phyloP scores from a whole-genome alignment of 2,888 invertebrate species.

The Netelia inedita region DNA sequence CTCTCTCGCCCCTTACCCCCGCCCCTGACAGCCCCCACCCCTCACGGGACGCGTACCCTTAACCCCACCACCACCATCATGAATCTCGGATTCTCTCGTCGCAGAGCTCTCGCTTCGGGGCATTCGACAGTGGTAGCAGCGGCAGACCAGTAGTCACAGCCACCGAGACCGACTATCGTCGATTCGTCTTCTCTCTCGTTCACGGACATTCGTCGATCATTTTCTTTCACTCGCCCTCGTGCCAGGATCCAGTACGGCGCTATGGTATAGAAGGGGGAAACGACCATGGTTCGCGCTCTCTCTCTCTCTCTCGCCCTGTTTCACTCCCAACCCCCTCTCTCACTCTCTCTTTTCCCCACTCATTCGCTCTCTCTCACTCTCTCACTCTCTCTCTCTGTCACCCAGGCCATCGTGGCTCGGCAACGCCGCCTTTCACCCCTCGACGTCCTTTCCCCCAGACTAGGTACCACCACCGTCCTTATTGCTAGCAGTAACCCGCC shows the following conservation, averaged over 20 bases:
- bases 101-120: slow-evolving; percentile 63
- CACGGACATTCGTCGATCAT: slow-evolving; percentile 29
- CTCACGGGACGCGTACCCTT: slow-evolving; percentile 29
- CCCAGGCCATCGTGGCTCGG: slow-evolving; percentile 58
- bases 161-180: slow-evolving; percentile 62
- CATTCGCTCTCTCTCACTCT: not conserved
- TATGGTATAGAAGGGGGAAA: not conserved
- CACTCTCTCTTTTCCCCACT: slow-evolving; percentile 18
- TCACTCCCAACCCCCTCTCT: slow-evolving; percentile 25
- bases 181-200: slow-evolving; percentile 53
- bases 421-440: slow-evolving; percentile 62
- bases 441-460: slow-evolving; percentile 32
- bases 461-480: slow-evolving; percentile 37
- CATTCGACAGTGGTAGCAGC: slow-evolving; percentile 69
- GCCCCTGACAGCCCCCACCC: slow-evolving; percentile 21
- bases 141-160: slow-evolving; percentile 65
- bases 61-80: slow-evolving; percentile 35
- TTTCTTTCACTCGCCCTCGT: slow-evolving; percentile 46
- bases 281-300: slow-evolving; percentile 38
- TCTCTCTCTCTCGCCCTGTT: slow-evolving; percentile 23
- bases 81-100: slow-evolving; percentile 54
- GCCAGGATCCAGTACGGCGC: not conserved
- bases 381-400: slow-evolving; percentile 26
- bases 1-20: slow-evolving; percentile 52
- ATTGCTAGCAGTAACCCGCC: slow-evolving; percentile 50